Percentiles rank a stretch among this genome's conserved stretches.
phyloP scores from a whole-genome alignment of 2,113 vertebrate genomes.

The Salvelinus fontinalis region DNA sequence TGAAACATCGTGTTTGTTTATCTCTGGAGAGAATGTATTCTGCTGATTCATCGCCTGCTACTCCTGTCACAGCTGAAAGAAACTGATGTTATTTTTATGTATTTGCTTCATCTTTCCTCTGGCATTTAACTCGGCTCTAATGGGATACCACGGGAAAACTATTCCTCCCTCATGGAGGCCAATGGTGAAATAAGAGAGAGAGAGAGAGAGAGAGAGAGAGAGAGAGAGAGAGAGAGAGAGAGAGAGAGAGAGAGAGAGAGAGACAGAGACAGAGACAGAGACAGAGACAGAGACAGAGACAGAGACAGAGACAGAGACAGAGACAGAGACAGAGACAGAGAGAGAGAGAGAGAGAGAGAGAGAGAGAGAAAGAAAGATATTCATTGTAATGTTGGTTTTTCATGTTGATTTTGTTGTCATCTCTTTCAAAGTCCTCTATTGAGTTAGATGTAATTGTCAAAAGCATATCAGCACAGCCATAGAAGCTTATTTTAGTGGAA shows the following conservation, averaged over 20 bases:
- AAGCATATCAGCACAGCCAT: no score
- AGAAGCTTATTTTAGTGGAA: no score
- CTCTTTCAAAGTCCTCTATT: no score
- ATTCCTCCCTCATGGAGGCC: constrained; percentile 32
- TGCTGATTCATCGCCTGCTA: constrained; percentile 73
- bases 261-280: no score
- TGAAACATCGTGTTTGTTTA: constrained; percentile 78
- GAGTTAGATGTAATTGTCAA: no score
- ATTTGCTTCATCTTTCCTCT: constrained; percentile 60
- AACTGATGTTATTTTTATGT: constrained; percentile 77
- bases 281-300: constrained; percentile 50
- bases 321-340: no score
- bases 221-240: no score
- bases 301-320: background rate
- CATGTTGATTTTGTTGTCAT: background rate
- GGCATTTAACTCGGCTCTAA: constrained; percentile 55
- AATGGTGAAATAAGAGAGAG: constrained; percentile 67
- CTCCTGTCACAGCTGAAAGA: constrained; percentile 62
- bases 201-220: constrained; percentile 13
- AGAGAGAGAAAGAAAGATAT: constrained; percentile 18
- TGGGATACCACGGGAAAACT: constrained; percentile 53
- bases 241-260: no score
- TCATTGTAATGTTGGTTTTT: constrained; percentile 52
- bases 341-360: no score
- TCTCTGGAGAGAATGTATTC: constrained; percentile 76